Conservation (phyloP, 2,113 vertebrate genomes). For the Synchiropus splendidus region DNA sequence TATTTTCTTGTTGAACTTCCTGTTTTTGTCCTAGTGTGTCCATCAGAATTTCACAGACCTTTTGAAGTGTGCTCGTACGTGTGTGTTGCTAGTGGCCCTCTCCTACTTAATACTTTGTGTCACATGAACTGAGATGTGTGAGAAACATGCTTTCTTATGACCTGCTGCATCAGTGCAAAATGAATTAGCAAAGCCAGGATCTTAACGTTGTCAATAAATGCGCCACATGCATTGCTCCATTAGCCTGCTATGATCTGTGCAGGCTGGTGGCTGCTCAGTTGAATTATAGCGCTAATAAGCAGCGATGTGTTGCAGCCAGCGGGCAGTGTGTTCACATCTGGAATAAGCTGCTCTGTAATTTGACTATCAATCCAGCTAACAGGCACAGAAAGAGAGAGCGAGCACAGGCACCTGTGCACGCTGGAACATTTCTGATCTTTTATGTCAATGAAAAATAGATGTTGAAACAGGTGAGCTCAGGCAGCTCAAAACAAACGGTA, state of each 20-base stretch:
- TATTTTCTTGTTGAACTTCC: no score
- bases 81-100: no score
- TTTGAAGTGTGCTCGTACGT: no score
- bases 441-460: not conserved
- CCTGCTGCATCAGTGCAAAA: constrained; percentile 15
- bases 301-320: constrained; percentile 45
- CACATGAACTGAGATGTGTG: no score
- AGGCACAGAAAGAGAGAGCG: constrained; percentile 21
- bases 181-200: constrained; percentile 32
- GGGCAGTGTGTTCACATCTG: constrained; percentile 59
- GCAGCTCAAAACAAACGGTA: not conserved
- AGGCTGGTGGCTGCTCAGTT: constrained; percentile 44
- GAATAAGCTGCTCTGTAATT: constrained; percentile 51
- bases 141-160: no score
- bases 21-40: no score
- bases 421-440: constrained; percentile 6
- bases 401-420: constrained; percentile 3
- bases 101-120: no score
- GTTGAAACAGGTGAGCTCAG: constrained; percentile 3
- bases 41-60: no score
- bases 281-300: constrained; percentile 55
- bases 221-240: constrained; percentile 38
- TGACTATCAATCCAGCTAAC: constrained; percentile 56
- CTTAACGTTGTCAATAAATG: constrained; percentile 45
- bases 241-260: constrained; percentile 48